phyloP scores from a whole-genome alignment of 2,113 vertebrate genomes.

The Pelodiscus sinensis region DNA sequence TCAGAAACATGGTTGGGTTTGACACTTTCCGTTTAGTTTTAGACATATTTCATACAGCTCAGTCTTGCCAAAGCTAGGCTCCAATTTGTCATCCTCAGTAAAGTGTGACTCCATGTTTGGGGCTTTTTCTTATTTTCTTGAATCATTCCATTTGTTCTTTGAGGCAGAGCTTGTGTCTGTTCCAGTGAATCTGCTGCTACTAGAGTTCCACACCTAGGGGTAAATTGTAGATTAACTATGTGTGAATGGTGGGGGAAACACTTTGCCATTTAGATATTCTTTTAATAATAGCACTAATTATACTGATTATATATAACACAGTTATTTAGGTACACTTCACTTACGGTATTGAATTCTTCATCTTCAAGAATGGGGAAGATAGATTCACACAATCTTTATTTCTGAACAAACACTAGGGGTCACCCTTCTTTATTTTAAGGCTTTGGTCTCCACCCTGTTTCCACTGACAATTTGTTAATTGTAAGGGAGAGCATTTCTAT shows the following conservation, averaged over 20 bases:
- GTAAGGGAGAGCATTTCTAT: conserved; percentile 27
- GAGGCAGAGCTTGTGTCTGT: conserved; percentile 31
- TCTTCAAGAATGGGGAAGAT: not conserved
- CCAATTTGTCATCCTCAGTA: conserved; percentile 45
- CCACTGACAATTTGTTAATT: conserved; percentile 36
- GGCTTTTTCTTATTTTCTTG: conserved; percentile 44
- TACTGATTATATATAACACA: not conserved
- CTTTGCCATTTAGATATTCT: not conserved
- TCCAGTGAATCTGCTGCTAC: conserved; percentile 1
- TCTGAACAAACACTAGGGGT: conserved; percentile 53
- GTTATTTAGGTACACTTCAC: not conserved
- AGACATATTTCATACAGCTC: conserved; percentile 12
- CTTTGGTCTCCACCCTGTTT: not conserved
- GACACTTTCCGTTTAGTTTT: conserved; percentile 33
- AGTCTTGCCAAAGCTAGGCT: conserved; percentile 24
- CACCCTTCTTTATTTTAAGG: conserved; percentile 49
- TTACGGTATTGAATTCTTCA: conserved; percentile 9
- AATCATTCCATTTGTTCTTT: conserved; percentile 50
- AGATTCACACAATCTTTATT: conserved; percentile 30
- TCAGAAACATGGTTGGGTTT: conserved; percentile 13
- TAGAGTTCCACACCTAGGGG: conserved; percentile 5
- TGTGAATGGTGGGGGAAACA: not conserved
- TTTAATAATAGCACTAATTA: not conserved
- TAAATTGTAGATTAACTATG: conserved; percentile 24
- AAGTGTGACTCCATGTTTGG: conserved; percentile 34